phyloP scores from a whole-genome alignment of 2,888 invertebrate species.

The Heliconius hortense region DNA sequence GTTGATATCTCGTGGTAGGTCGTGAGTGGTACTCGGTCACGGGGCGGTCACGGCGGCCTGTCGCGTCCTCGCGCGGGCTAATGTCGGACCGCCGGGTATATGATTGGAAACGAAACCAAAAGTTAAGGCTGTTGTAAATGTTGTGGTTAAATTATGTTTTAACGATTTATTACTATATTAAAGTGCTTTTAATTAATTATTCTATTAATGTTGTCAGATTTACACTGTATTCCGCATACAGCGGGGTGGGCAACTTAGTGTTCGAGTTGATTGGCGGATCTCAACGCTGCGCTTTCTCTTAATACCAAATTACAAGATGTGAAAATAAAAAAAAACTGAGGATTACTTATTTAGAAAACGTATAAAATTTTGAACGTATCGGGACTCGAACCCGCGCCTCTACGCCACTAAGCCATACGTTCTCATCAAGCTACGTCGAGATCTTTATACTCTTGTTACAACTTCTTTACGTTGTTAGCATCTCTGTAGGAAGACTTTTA shows the following conservation, averaged over 20 bases:
- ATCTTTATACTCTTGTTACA: too few relatives aligned
- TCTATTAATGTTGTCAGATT: too few relatives aligned
- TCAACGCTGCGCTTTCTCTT: neutral
- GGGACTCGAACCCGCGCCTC: too few relatives aligned
- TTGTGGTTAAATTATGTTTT: neutral
- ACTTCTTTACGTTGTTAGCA: too few relatives aligned
- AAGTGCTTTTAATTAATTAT: neutral
- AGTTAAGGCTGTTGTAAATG: constrained; percentile 1
- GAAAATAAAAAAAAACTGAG: neutral
- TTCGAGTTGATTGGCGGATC: neutral
- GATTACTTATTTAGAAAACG: too few relatives aligned
- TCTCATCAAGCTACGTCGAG: too few relatives aligned
- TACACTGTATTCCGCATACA: neutral
- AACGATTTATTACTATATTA: neutral
- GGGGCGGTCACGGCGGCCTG: constrained; percentile 57
- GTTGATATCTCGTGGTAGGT: constrained; percentile 27
- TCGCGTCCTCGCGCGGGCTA: constrained; percentile 47
- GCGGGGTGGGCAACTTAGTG: too few relatives aligned
- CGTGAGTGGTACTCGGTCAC: constrained; percentile 28
- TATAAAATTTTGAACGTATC: too few relatives aligned
- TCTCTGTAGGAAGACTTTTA: too few relatives aligned
- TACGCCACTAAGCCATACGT: too few relatives aligned
- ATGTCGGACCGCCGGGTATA: constrained; percentile 22
- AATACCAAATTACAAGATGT: neutral
- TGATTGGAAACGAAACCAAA: constrained; percentile 30